These are phyloP conservation scores for Drosophila robusta DNA, from an alignment of 2,888 invertebrate genomes.

Conservation along the genomic window DNA sequence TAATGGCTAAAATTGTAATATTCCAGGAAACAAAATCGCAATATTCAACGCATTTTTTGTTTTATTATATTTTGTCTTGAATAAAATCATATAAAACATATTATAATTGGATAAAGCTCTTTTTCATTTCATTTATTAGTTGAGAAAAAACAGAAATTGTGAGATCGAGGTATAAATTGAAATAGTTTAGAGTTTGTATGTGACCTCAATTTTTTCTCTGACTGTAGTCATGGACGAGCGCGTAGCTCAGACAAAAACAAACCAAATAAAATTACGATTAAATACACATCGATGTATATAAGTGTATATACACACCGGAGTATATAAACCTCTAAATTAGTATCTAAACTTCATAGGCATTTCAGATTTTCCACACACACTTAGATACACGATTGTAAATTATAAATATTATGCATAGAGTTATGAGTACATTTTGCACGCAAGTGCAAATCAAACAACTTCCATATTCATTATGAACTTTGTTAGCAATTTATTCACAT, in stretches of 20 bases:
- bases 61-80: too few relatives aligned
- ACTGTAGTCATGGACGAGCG: constrained; percentile 68
- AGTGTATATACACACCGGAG: constrained; percentile 1
- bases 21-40: too few relatives aligned
- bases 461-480: constrained; percentile 50
- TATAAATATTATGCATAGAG: constrained; percentile 36
- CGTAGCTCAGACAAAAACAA: constrained; percentile 36
- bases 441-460: constrained; percentile 56
- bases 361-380: constrained; percentile 24
- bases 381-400: constrained; percentile 1
- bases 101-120: too few relatives aligned
- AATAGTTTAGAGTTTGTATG: not conserved
- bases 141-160: too few relatives aligned
- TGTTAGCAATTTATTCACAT: constrained; percentile 26
- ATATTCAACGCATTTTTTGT: not conserved
- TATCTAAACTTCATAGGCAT: constrained; percentile 26
- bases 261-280: constrained; percentile 41
- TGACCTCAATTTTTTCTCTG: constrained; percentile 22
- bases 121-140: too few relatives aligned
- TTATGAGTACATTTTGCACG: constrained; percentile 44
- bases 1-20: too few relatives aligned
- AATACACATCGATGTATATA: constrained; percentile 21
- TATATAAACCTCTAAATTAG: constrained; percentile 20
- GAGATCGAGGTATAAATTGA: not conserved
- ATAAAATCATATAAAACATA: too few relatives aligned